Conservation (phyloP, 2,113 vertebrate species). For the Siniperca knerii region DNA sequence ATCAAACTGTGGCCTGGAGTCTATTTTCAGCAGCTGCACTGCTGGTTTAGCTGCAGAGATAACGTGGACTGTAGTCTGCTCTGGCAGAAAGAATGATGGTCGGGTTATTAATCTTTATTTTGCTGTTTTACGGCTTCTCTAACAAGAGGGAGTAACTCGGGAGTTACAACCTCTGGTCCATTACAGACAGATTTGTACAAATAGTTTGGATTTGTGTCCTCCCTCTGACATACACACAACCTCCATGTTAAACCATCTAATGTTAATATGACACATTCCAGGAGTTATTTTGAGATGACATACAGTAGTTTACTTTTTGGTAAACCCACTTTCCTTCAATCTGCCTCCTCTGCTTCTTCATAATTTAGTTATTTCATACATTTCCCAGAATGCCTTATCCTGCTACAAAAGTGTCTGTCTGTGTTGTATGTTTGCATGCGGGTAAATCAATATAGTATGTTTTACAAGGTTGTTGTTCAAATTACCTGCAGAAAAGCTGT, state of each 20-base stretch:
- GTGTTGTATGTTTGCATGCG: not conserved
- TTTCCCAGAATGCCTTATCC: not conserved
- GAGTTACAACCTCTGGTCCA: conserved; percentile 2
- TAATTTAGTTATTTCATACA: not conserved
- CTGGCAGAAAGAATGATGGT: conserved; percentile 42
- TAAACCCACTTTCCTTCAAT: not conserved
- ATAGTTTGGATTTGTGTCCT: conserved; percentile 12
- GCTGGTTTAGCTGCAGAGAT: conserved; percentile 62
- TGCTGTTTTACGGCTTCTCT: not conserved
- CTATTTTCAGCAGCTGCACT: conserved; percentile 51
- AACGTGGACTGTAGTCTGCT: conserved; percentile 4
- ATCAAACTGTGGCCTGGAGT: conserved; percentile 34
- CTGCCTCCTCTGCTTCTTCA: not conserved
- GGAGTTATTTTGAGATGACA: conserved; percentile 1
- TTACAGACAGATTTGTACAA: conserved; percentile 17
- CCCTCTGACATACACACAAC: not conserved
- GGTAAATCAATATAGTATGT: too few relatives aligned
- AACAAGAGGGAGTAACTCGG: conserved; percentile 24
- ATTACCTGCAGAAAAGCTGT: too few relatives aligned
- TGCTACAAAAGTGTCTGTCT: too few relatives aligned
- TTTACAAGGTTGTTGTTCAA: too few relatives aligned
- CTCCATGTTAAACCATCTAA: not conserved
- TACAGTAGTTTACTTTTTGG: not conserved
- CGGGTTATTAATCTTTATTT: conserved; percentile 48
- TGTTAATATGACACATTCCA: not conserved